Evolutionary conservation across 2,797 vertebrate genomes (phyloP).

Genomic region (Pitangus sulphuratus): DNA sequence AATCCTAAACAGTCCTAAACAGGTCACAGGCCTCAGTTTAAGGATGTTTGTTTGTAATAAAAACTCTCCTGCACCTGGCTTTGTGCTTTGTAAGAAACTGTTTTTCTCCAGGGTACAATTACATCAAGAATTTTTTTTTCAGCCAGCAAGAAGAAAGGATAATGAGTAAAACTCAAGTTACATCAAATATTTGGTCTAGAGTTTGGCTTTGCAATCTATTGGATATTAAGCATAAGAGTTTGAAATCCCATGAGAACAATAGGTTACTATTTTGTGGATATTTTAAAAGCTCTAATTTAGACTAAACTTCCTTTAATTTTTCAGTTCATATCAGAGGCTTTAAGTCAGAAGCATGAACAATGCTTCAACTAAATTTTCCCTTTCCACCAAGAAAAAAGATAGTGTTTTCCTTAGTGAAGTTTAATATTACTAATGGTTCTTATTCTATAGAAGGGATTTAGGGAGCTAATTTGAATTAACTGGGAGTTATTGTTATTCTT

Average conservation of each 20-base stretch:
- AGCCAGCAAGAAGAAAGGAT: constrained; percentile 68
- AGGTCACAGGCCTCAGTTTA: constrained; percentile 44
- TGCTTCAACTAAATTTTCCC: constrained; percentile 49
- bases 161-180: constrained; percentile 77
- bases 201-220: constrained; percentile 71
- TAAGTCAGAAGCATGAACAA: constrained; percentile 42
- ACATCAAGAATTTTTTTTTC: constrained; percentile 57
- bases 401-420: constrained; percentile 1
- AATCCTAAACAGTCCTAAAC: constrained; percentile 38
- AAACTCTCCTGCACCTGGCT: constrained; percentile 70
- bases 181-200: constrained; percentile 79
- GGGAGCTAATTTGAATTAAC: constrained; percentile 46
- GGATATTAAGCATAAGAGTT: constrained; percentile 70
- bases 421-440: constrained; percentile 63
- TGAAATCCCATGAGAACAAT: constrained; percentile 72
- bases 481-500: constrained; percentile 13
- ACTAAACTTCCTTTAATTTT: constrained; percentile 69
- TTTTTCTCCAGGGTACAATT: constrained; percentile 75
- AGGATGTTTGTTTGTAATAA: constrained; percentile 69
- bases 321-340: constrained; percentile 47
- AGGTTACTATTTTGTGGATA: constrained; percentile 61
- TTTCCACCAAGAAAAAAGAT: constrained; percentile 8
- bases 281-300: constrained; percentile 73
- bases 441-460: constrained; percentile 46
- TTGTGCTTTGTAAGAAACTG: constrained; percentile 71